A percentile compares a stretch with the other conserved stretches of the same genome.
Conservation (phyloP, 2,113 vertebrate genomes). For the Pseudopipra pipra region DNA sequence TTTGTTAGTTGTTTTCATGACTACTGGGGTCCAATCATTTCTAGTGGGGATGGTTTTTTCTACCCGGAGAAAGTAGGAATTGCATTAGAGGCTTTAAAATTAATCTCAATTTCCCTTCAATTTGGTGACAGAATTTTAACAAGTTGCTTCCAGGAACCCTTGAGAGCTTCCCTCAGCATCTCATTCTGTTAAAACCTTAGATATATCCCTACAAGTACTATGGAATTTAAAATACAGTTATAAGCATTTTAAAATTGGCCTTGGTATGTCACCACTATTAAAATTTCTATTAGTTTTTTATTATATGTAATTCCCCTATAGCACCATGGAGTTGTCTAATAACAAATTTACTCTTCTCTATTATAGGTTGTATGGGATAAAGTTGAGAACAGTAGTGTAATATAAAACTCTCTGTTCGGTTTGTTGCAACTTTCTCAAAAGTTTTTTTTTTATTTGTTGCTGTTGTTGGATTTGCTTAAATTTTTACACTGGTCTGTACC, state of each 20-base stretch:
- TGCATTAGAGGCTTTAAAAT: slow-evolving; percentile 25
- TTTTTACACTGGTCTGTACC: neutral
- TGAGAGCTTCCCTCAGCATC: neutral
- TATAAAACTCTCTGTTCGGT: neutral
- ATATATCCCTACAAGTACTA: neutral
- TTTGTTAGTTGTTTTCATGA: slow-evolving; percentile 18
- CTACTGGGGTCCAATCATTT: neutral
- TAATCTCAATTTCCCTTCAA: slow-evolving; percentile 39
- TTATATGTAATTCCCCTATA: slow-evolving; percentile 9
- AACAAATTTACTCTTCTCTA: neutral
- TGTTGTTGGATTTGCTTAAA: neutral
- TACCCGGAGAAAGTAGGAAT: neutral
- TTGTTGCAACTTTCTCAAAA: neutral
- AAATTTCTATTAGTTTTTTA: slow-evolving; percentile 50
- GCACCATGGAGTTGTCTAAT: slow-evolving; percentile 1
- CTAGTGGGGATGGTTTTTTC: neutral
- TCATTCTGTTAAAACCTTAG: slow-evolving; percentile 1
- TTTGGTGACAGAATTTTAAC: slow-evolving; percentile 53
- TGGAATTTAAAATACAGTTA: slow-evolving; percentile 39
- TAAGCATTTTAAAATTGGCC: slow-evolving; percentile 23
- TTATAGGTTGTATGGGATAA: neutral
- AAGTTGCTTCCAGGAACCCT: slow-evolving; percentile 36
- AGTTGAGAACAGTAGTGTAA: neutral
- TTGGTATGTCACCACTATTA: neutral
- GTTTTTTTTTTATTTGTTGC: neutral